These are phyloP conservation scores for Apamea monoglypha DNA, from an alignment of 2,888 invertebrate genomes.

Conservation along the genomic window DNA sequence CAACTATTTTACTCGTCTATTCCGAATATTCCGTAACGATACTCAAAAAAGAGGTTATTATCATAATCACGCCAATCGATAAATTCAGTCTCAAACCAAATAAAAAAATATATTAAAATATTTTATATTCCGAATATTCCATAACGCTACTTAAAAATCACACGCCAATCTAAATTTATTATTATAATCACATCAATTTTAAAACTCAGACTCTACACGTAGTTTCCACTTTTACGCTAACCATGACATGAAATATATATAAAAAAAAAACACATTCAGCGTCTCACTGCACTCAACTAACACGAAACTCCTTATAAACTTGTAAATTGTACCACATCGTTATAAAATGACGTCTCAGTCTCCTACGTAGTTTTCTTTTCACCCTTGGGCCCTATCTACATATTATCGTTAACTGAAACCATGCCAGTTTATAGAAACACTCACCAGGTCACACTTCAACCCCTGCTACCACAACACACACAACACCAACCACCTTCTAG, in stretches of 20 bases:
- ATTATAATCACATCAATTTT: background rate
- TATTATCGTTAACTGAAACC: background rate
- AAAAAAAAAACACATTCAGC: constrained; percentile 2
- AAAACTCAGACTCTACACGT: background rate
- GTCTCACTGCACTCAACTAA: constrained; percentile 22
- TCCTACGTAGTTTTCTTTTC: background rate
- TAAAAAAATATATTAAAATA: too few species aligned
- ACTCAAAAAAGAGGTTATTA: background rate
- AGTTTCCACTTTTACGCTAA: background rate
- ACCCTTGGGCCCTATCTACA: background rate
- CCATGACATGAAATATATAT: background rate
- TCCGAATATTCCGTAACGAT: background rate
- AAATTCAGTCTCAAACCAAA: background rate
- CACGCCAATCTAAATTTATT: background rate
- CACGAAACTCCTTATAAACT: background rate
- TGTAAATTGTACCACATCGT: background rate
- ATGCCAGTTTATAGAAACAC: background rate
- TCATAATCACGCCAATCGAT: too few species aligned
- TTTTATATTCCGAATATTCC: too few species aligned
- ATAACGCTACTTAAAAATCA: background rate
- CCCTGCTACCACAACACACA: background rate
- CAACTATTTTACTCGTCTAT: background rate
- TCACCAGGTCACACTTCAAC: background rate
- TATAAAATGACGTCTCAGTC: background rate
- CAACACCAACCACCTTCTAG: background rate